Percentiles rank a stretch among this genome's conserved stretches.
phyloP scores from a whole-genome alignment of 1,140 invertebrate species.

The Conus ventricosus region DNA sequence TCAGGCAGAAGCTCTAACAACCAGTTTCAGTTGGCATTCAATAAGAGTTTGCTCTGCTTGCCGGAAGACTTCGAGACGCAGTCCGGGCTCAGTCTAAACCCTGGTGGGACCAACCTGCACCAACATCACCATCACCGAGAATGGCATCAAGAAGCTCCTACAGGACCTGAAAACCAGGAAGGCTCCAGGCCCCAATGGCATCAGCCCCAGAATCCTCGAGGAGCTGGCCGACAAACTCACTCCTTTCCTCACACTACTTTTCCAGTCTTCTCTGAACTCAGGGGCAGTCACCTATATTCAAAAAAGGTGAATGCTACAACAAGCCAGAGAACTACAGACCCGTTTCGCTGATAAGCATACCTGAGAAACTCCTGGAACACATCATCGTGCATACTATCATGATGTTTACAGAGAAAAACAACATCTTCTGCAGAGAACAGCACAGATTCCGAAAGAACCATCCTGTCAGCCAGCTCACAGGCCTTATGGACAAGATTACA shows the following conservation, averaged over 20 bases:
- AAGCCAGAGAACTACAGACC: neutral
- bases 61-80: neutral
- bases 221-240: neutral
- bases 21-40: neutral
- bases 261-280: neutral
- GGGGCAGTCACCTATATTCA: neutral
- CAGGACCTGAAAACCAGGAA: neutral
- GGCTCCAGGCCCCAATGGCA: constrained; percentile 5
- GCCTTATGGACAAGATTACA: neutral
- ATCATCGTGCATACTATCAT: neutral
- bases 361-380: neutral
- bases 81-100: neutral
- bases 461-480: neutral
- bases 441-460: neutral
- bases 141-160: neutral
- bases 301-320: neutral
- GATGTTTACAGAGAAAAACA: neutral
- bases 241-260: neutral
- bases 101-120: neutral
- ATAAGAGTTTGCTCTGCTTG: neutral
- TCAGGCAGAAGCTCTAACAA: constrained; percentile 6
- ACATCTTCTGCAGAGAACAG: neutral
- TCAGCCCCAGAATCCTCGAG: neutral
- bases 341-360: neutral
- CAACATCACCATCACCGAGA: neutral